Base-by-base conservation (phyloP, 1,140 invertebrate genomes). In the Apocrypta bakeri region DNA sequence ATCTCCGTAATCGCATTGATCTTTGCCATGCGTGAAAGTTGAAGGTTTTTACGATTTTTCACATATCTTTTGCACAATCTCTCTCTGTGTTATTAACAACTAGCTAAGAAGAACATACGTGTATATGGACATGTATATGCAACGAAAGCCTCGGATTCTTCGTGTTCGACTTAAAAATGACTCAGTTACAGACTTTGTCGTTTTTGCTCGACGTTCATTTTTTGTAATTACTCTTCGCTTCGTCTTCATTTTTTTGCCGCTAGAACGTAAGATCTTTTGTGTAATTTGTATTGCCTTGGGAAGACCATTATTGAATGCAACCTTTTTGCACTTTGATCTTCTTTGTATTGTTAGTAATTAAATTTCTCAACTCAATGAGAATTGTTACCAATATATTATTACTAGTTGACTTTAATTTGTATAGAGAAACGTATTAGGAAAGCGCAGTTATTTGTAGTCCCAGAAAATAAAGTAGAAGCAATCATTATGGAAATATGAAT, bases 1-100 rank as follows among this genome's bases (percentile, higher is more conserved):
- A 81, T 64, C 56, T 81, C 21, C 14, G 63, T 76, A 68, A 68
- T 76, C 80, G 68, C 24, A 82, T 82, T 73, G 64, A 82, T 82
- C 80, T 76, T 71, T 21, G 21, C 69, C 48, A 17, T 31, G 66
- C 64, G 66, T 40, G 66, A 77, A 71, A 77, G 72, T 78, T 24
- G 64, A 82, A 82, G 74, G 81, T 24, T 42, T 82, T 75, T 64
- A 40, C 64, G 40, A 56, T 76, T 76, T 76, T 64, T 74, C 33
- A 64, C 17, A 21, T n/a, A 29, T 48, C 14, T 33, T 14, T 66
- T 81, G 56, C 69, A 37, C 48, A 81, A 42, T 73, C 37, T 66
- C 64, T 66, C 2, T 66, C 7, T 66, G 12, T 69, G 33, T 61
- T 29, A 56, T 74, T 74, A 74, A 56, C 72, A 56, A 6, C 48